A percentile compares a stretch with the other conserved stretches of the same genome.
Evolutionary conservation across 2,888 invertebrate species (phyloP).

Genomic region (Caenorhabditis zanzibari): DNA sequence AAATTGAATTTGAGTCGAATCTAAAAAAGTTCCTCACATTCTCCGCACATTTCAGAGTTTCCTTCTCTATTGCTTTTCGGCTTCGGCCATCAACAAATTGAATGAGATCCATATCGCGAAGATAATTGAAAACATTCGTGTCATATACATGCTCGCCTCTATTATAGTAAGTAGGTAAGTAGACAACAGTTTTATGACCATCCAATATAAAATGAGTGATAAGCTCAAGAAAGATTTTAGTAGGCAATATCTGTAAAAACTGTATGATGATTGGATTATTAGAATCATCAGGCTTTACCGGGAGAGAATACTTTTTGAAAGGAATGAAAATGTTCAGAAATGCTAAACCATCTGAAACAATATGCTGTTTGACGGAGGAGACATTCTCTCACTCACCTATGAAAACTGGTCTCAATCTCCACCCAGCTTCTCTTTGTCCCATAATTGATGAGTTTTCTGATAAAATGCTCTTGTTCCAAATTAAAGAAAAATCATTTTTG

Average conservation of each 20-base stretch:
- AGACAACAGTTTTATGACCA: conserved; percentile 7
- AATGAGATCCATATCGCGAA: not conserved
- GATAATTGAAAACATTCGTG: not conserved
- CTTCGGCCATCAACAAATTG: not conserved
- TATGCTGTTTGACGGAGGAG: not conserved
- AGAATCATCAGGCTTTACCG: not conserved
- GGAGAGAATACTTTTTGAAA: not conserved
- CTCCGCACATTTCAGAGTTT: conserved; percentile 1
- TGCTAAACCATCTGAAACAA: conserved; percentile 31
- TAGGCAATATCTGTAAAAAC: conserved; percentile 4
- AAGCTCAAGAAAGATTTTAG: conserved; percentile 7
- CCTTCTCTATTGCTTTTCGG: not conserved
- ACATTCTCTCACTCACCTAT: conserved; percentile 4
- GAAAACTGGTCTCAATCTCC: conserved; percentile 29
- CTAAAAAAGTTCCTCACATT: not conserved
- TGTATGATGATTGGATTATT: too few relatives aligned
- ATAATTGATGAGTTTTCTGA: conserved; percentile 10
- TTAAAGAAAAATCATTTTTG: conserved; percentile 8
- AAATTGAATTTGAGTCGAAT: not conserved
- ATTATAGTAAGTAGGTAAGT: conserved; percentile 10
- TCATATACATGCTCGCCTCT: conserved; percentile 3
- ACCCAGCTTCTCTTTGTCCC: conserved; percentile 5
- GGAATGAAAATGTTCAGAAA: not conserved
- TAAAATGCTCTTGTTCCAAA: conserved; percentile 4
- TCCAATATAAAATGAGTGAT: conserved; percentile 23